phyloP scores from a whole-genome alignment of 1,140 invertebrate genomes.

The Lamellibrachia luymesi region DNA sequence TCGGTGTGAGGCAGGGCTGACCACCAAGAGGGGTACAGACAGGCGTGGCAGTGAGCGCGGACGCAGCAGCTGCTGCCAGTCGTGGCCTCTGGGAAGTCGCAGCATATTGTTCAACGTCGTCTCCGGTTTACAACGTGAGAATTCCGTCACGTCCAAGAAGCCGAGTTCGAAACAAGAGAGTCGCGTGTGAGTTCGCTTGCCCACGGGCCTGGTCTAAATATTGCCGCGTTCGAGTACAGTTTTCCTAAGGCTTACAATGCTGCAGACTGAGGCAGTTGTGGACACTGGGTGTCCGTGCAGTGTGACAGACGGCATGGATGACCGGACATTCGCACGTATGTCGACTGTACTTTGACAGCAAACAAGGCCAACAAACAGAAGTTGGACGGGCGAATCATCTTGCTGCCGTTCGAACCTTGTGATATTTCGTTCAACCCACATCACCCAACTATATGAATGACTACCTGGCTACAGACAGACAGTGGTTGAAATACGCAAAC shows the following conservation, averaged over 20 bases:
- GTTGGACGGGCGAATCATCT: too few relatives aligned
- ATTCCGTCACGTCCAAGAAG: neutral
- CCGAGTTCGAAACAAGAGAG: neutral
- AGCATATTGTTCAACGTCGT: neutral
- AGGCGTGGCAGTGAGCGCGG: too few relatives aligned
- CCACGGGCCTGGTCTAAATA: neutral
- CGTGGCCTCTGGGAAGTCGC: too few relatives aligned
- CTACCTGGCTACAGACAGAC: too few relatives aligned
- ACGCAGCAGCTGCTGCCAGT: neutral
- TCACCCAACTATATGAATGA: too few relatives aligned
- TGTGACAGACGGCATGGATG: neutral
- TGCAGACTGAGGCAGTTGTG: neutral
- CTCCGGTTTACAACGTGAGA: neutral
- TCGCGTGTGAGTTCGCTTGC: neutral
- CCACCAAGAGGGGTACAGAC: too few relatives aligned
- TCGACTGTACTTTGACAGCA: neutral
- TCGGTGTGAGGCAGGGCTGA: too few relatives aligned
- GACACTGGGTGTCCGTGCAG: neutral
- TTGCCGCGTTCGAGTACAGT: neutral
- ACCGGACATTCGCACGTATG: neutral
- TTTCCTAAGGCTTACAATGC: neutral
- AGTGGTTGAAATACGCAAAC: too few relatives aligned
- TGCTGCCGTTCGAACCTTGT: too few relatives aligned
- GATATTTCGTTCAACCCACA: too few relatives aligned
- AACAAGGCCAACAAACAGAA: neutral